Percentiles rank a stretch among this genome's conserved stretches.
phyloP scores from a whole-genome alignment of 1,140 invertebrate genomes.

The Subanguina moxae region DNA sequence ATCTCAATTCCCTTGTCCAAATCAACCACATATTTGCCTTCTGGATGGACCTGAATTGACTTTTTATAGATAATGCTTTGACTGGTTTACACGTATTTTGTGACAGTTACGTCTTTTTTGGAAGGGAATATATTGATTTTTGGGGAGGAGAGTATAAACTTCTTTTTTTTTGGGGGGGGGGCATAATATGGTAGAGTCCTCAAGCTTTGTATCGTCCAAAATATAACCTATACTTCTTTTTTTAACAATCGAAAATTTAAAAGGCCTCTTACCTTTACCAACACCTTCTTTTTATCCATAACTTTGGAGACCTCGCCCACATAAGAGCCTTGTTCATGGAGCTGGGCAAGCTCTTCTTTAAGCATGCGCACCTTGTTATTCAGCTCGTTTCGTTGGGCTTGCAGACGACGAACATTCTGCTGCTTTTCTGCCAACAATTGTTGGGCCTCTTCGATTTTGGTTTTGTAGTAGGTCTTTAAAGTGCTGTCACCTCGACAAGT shows the following conservation, averaged over 20 bases:
- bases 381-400: constrained; percentile 97
- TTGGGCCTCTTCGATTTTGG: constrained; percentile 56
- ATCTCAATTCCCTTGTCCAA: constrained; percentile 99
- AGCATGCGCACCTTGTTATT: constrained; percentile 81
- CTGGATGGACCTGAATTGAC: constrained; percentile 82
- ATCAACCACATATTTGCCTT: constrained; percentile 99
- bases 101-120: no score
- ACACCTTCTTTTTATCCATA: constrained; percentile 99
- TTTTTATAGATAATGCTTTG: no score
- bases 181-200: no score
- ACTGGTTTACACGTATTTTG: no score
- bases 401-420: constrained; percentile 90
- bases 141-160: no score
- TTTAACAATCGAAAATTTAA: neutral
- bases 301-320: constrained; percentile 99
- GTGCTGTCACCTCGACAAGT: constrained; percentile 20
- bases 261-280: constrained; percentile 74
- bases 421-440: constrained; percentile 91
- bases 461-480: constrained; percentile 48
- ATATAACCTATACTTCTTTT: neutral
- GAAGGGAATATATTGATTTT: no score
- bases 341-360: constrained; percentile 83
- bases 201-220: neutral
- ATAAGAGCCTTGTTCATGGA: constrained; percentile 98
- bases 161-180: no score